Evolutionary conservation across 2,888 invertebrate species (phyloP).

Genomic region (Scaptomyza tumidula): DNA sequence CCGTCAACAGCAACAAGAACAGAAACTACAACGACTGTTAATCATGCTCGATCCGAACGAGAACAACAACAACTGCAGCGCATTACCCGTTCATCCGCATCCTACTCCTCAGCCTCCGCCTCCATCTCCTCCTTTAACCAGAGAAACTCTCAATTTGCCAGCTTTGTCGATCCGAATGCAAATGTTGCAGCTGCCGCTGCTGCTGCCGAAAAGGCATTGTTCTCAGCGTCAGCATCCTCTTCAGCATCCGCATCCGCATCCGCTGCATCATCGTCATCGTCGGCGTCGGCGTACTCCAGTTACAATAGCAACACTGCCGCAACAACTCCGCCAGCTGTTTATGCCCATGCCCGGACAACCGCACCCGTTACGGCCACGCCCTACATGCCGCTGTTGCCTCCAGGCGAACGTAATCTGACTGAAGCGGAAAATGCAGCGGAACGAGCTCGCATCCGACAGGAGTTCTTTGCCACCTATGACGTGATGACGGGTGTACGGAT

Average conservation of each 20-base stretch:
- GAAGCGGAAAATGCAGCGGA: slow-evolving; percentile 85
- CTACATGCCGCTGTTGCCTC: slow-evolving; percentile 66
- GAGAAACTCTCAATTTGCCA: slow-evolving; percentile 40
- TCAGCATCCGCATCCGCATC: slow-evolving; percentile 47
- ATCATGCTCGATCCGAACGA: slow-evolving; percentile 23
- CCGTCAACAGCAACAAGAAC: slow-evolving; percentile 62
- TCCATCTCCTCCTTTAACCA: slow-evolving; percentile 2
- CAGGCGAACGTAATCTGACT: slow-evolving; percentile 75
- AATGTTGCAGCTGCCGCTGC: slow-evolving; percentile 28
- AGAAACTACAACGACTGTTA: slow-evolving; percentile 35
- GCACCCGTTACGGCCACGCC: slow-evolving; percentile 66
- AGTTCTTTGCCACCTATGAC: slow-evolving; percentile 96
- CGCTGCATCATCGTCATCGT: slow-evolving; percentile 44
- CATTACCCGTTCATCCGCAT: slow-evolving; percentile 28
- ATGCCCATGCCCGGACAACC: slow-evolving; percentile 41
- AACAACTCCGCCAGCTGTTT: slow-evolving; percentile 16
- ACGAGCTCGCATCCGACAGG: slow-evolving; percentile 90
- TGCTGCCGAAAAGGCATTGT: background rate
- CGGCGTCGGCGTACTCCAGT: slow-evolving; percentile 55
- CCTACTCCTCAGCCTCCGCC: no score
- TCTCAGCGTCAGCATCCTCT: slow-evolving; percentile 47
- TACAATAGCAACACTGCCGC: slow-evolving; percentile 56
- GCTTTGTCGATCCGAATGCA: slow-evolving; percentile 61
- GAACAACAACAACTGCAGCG: slow-evolving; percentile 35
- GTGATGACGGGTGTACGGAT: slow-evolving; percentile 97